These are phyloP conservation scores for Isoperla grammatica DNA, from an alignment of 2,888 invertebrate genomes.

Conservation along the genomic window DNA sequence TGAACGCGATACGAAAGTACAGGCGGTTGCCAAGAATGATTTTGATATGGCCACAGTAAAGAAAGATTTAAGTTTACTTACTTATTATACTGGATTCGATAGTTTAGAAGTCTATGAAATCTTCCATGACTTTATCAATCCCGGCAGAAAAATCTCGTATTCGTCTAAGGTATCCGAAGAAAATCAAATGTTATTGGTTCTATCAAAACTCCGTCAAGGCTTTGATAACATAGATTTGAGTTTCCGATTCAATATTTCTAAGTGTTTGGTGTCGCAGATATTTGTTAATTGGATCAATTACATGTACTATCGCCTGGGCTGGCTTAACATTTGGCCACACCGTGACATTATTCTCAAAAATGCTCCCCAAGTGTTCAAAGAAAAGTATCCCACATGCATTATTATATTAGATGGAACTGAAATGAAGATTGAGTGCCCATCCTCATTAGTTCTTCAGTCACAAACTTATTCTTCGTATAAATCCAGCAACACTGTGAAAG, in stretches of 20 bases:
- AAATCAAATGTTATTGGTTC: constrained; percentile 9
- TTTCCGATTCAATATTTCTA: constrained; percentile 10
- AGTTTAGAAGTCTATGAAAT: background rate
- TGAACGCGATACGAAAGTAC: too few relatives aligned
- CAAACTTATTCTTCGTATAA: constrained; percentile 15
- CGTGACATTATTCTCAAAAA: constrained; percentile 8
- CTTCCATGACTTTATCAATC: constrained; percentile 8
- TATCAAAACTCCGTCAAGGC: constrained; percentile 14
- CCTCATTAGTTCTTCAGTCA: constrained; percentile 16
- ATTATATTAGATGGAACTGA: constrained; percentile 17
- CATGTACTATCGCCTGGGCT: constrained; percentile 9
- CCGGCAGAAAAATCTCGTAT: background rate
- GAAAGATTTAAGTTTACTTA: background rate
- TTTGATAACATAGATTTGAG: constrained; percentile 8
- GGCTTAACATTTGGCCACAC: constrained; percentile 17
- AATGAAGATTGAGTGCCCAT: constrained; percentile 13
- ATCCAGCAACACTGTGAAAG: constrained; percentile 15
- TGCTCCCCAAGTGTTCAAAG: constrained; percentile 9
- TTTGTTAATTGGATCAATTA: constrained; percentile 6
- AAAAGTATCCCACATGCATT: constrained; percentile 4
- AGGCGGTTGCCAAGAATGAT: too few relatives aligned
- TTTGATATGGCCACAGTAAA: background rate
- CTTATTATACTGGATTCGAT: constrained; percentile 7
- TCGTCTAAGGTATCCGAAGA: constrained; percentile 2
- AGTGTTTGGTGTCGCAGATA: background rate